Percentiles rank a stretch among this genome's conserved stretches.
These are phyloP conservation scores for Listronotus bonariensis DNA, from an alignment of 1,140 invertebrate genomes.

Conservation along the genomic window DNA sequence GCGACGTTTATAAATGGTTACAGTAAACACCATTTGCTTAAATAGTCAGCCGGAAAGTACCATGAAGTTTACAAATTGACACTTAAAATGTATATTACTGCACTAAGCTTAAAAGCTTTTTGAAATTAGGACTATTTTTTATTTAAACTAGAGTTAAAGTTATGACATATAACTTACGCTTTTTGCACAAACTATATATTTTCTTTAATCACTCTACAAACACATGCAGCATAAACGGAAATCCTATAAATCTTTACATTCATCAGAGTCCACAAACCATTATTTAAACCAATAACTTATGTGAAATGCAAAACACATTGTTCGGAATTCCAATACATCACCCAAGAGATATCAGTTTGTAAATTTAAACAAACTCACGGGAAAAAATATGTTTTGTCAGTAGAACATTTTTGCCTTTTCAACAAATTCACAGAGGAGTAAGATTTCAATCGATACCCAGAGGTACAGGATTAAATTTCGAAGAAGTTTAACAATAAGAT, in stretches of 20 bases:
- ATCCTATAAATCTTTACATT: conserved; percentile 15
- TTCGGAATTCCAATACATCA: conserved; percentile 25
- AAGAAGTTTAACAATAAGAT: conserved; percentile 27
- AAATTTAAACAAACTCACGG: conserved; percentile 6
- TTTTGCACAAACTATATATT: too few species aligned
- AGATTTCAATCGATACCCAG: conserved; percentile 15
- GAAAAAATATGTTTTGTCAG: conserved; percentile 9
- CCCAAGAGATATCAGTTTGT: conserved; percentile 11
- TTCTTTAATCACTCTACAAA: not conserved
- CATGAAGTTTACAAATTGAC: too few species aligned
- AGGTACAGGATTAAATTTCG: conserved; percentile 8
- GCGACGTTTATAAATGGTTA: too few species aligned
- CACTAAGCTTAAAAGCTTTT: too few species aligned
- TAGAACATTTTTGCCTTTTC: conserved; percentile 17
- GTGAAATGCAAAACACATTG: conserved; percentile 19
- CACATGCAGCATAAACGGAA: conserved; percentile 8
- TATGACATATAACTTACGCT: too few species aligned
- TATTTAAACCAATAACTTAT: conserved; percentile 21
- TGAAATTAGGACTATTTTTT: too few species aligned
- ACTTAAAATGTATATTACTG: too few species aligned
- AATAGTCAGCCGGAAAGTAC: too few species aligned
- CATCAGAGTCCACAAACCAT: conserved; percentile 10
- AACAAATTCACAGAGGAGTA: conserved; percentile 21
- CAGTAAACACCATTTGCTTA: too few species aligned
- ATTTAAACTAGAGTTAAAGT: too few species aligned